Percentiles rank a stretch among this genome's conserved stretches.
Conservation (phyloP, 2,113 vertebrate genomes). For the Labrus mixtus region DNA sequence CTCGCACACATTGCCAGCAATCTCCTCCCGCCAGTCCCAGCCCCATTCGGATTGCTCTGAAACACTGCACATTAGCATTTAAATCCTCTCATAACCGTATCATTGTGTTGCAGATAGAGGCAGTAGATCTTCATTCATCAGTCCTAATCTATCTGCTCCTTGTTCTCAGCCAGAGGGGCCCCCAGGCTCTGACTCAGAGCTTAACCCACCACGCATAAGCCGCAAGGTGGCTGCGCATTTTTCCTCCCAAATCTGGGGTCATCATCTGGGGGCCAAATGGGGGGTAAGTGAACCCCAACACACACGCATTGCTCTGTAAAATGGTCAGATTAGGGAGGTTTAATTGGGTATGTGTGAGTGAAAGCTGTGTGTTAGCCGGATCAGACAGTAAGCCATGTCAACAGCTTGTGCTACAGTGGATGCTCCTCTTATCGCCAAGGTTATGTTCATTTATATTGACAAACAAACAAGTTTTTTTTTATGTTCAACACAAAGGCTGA, state of each 20-base stretch:
- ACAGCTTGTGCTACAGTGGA: slow-evolving; percentile 47
- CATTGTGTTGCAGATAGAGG: slow-evolving; percentile 74
- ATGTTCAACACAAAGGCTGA: not conserved
- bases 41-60: slow-evolving; percentile 46
- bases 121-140: slow-evolving; percentile 76
- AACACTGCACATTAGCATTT: slow-evolving; percentile 74
- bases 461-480: not conserved
- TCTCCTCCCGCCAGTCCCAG: slow-evolving; percentile 45
- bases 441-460: slow-evolving; percentile 37
- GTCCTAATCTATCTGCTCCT: slow-evolving; percentile 78
- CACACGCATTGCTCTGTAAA: slow-evolving; percentile 1
- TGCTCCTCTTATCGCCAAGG: slow-evolving; percentile 57
- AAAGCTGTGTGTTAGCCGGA: slow-evolving; percentile 46
- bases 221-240: slow-evolving; percentile 74
- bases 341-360: slow-evolving; percentile 24
- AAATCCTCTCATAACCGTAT: slow-evolving; percentile 73
- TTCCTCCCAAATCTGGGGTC: slow-evolving; percentile 51
- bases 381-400: slow-evolving; percentile 59
- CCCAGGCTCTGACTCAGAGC: slow-evolving; percentile 66
- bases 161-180: slow-evolving; percentile 69
- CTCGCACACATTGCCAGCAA: slow-evolving; percentile 27
- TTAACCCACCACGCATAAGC: slow-evolving; percentile 69
- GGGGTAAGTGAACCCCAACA: slow-evolving; percentile 12
- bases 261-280: slow-evolving; percentile 43
- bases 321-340: slow-evolving; percentile 16